These are phyloP conservation scores for Todus mexicanus DNA, from an alignment of 2,797 vertebrate species.

Conservation along the genomic window DNA sequence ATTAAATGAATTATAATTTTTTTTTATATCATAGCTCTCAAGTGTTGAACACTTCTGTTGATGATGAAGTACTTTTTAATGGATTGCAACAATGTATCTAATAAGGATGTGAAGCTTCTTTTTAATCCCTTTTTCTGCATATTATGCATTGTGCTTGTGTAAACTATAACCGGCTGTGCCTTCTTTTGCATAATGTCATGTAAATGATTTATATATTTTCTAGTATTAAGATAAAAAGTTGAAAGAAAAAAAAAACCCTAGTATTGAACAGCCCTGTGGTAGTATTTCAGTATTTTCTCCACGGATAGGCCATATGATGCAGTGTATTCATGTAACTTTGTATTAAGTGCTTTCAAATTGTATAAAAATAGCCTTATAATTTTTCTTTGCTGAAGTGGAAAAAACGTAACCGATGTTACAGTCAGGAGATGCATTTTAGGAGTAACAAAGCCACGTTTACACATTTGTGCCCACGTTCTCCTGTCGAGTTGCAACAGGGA, in stretches of 20 bases:
- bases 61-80: conserved; percentile 75
- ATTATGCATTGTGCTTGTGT: conserved; percentile 84
- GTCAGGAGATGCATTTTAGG: conserved; percentile 52
- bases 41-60: conserved; percentile 81
- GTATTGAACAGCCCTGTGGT: conserved; percentile 80
- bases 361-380: conserved; percentile 75
- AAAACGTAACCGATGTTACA: conserved; percentile 76
- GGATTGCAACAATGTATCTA: conserved; percentile 70
- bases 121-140: conserved; percentile 74
- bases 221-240: conserved; percentile 80
- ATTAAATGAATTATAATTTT: conserved; percentile 80
- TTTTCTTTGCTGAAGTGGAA: conserved; percentile 77
- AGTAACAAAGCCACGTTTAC: conserved; percentile 66
- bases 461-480: conserved; percentile 44
- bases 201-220: conserved; percentile 88
- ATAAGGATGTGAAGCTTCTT: conserved; percentile 85
- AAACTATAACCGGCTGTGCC: conserved; percentile 91
- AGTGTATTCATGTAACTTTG: conserved; percentile 83
- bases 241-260: conserved; percentile 79
- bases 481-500: not conserved
- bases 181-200: conserved; percentile 87
- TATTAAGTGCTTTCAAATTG: conserved; percentile 82
- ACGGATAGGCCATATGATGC: conserved; percentile 77
- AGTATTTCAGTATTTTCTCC: conserved; percentile 79
- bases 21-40: conserved; percentile 75